Conservation (phyloP, 2,113 vertebrate genomes). For the Glareola pratincola region DNA sequence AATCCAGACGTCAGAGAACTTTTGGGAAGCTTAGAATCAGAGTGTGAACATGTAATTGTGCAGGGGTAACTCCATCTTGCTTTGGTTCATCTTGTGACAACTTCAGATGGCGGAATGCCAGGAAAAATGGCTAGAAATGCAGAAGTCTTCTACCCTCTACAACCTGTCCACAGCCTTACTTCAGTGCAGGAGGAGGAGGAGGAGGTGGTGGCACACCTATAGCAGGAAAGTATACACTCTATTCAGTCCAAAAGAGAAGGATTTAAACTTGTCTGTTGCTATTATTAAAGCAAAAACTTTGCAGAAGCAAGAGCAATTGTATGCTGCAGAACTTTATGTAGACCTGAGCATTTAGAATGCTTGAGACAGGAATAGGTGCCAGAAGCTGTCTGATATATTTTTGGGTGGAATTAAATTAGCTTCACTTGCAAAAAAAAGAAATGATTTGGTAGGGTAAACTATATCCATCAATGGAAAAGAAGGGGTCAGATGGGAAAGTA, state of each 20-base stretch:
- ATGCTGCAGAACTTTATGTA: neutral
- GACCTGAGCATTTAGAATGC: neutral
- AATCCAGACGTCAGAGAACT: neutral
- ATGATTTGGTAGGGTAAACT: neutral
- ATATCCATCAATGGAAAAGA: constrained; percentile 33
- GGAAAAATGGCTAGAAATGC: neutral
- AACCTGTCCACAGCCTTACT: neutral
- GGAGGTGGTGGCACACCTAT: neutral
- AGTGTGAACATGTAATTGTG: neutral
- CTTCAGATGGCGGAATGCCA: neutral
- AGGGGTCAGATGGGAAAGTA: constrained; percentile 33
- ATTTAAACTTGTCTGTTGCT: neutral
- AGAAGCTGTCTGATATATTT: constrained; percentile 44
- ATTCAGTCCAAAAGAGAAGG: neutral
- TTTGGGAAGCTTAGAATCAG: neutral
- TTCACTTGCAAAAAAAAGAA: constrained; percentile 24
- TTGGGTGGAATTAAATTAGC: constrained; percentile 43
- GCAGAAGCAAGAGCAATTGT: neutral
- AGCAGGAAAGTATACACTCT: neutral
- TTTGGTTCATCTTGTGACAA: neutral
- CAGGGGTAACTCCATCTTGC: neutral
- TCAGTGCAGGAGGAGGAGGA: neutral
- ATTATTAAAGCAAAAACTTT: constrained; percentile 25
- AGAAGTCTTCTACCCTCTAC: neutral
- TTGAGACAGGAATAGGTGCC: constrained; percentile 17